Evolutionary conservation across 2,797 vertebrate species (phyloP), one percentile per base, ranked within the genome.

Genomic region (Phataginus tetradactyla): DNA sequence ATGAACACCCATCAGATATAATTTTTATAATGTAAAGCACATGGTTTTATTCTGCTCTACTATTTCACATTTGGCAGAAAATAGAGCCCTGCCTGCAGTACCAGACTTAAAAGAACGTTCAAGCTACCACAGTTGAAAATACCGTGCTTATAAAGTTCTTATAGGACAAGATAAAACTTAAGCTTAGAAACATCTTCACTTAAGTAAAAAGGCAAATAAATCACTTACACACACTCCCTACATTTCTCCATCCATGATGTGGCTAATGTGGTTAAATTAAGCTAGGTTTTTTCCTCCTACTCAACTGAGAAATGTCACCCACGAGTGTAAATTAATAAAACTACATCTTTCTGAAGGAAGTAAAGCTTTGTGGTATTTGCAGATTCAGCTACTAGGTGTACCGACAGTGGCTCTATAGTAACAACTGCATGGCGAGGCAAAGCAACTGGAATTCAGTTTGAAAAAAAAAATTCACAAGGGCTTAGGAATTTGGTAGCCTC

Each of bases 11-110:
- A 87, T 96, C 98, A 97, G 96, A 97, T 97, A 97, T 91, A 98
- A 98, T 98, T 97, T 94, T 55, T 72, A 97, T 99, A 99, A 99
- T 97, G 97, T 97, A 98, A 99, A 99, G 98, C 99, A 99, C 98
- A 99, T 99, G 99, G 55, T 98, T 99, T 98, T 98, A 98, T 98
- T 97, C 98, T 98, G 97, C 98, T 98, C 98, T 97, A 97, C 98
- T 98, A 98, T 98, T 98, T 98, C 98, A 98, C 98, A 98, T 98
- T 98, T 99, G 98, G 99, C 98, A 98, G 94, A 98, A 93, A 98
- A 74, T 84, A 97, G 98, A 97, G 97, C 92, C 98, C 98, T 97
- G 98, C 98, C 98, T 99, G 97, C 96, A 97, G 85, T 94, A 98
- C 92, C 98, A 99, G 98, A 98, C 98, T 98, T 96, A 95, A 96